Conservation (phyloP, 2,888 invertebrate species). For the Orthosia incerta region DNA sequence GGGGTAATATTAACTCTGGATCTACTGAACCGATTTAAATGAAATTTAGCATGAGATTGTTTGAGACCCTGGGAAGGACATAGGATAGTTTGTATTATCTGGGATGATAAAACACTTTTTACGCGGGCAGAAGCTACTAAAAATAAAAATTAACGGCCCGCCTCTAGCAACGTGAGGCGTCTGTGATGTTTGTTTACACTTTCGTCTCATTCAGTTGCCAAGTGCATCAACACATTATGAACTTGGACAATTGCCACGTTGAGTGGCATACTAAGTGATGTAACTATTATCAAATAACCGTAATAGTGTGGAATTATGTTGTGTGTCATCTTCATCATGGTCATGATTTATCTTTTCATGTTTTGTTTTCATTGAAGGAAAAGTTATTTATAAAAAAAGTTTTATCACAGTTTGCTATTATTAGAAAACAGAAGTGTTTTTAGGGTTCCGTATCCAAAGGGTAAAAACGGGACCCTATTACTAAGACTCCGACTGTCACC, state of each 20-base stretch:
- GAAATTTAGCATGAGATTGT: no score
- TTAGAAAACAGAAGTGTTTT: neutral
- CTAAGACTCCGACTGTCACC: no score
- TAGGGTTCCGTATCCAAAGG: no score
- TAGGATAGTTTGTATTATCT: no score
- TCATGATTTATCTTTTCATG: neutral
- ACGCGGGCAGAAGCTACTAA: no score
- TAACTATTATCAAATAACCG: conserved; percentile 35
- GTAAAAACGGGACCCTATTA: no score
- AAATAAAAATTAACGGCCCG: no score
- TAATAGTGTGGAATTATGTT: conserved; percentile 18
- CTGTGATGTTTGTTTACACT: conserved; percentile 51
- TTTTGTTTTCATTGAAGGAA: conserved; percentile 1
- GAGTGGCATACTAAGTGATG: conserved; percentile 13
- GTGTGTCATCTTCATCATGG: conserved; percentile 8
- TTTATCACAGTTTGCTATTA: neutral
- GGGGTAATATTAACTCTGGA: no score
- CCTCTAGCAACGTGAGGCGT: no score
- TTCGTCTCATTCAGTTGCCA: conserved; percentile 49
- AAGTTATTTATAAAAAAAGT: neutral
- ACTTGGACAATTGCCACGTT: conserved; percentile 51
- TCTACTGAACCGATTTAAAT: no score
- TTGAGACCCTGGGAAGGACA: no score
- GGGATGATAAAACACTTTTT: no score
- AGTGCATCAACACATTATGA: conserved; percentile 40